phyloP scores from a whole-genome alignment of 2,888 invertebrate genomes.

The Corythucha ciliata region DNA sequence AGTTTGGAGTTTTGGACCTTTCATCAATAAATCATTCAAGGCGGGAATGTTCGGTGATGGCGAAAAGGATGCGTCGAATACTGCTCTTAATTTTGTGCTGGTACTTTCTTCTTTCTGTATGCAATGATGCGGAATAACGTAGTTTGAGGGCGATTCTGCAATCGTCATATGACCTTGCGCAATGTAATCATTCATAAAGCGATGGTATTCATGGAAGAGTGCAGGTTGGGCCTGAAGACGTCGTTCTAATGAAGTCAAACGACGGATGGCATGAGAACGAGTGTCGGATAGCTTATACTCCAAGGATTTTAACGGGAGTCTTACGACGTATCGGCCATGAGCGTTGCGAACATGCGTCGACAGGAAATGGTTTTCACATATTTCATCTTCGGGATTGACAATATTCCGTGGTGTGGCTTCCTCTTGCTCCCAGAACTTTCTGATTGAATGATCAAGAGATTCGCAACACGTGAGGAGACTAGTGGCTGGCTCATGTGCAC shows the following conservation, averaged over 20 bases:
- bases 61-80: too few species aligned
- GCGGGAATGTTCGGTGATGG: too few species aligned
- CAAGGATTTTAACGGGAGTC: not conserved
- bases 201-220: not conserved
- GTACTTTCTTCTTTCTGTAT: too few species aligned
- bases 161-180: not conserved
- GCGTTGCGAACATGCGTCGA: not conserved
- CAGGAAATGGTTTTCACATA: not conserved
- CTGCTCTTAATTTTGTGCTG: too few species aligned
- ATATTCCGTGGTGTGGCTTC: not conserved
- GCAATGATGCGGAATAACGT: not conserved
- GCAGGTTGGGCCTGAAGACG: not conserved
- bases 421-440: not conserved
- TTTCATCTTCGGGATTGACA: not conserved
- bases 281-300: not conserved
- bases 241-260: not conserved
- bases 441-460: too few species aligned
- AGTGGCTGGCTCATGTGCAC: too few species aligned
- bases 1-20: too few species aligned
- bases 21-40: too few species aligned
- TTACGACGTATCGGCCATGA: not conserved
- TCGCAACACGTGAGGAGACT: too few species aligned
- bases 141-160: not conserved
- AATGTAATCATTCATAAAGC: not conserved
- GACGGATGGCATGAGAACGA: not conserved